Percentiles rank a stretch among this genome's conserved stretches.
Conservation (phyloP, 2,113 vertebrate species). For the Apistogramma diplotaenia region DNA sequence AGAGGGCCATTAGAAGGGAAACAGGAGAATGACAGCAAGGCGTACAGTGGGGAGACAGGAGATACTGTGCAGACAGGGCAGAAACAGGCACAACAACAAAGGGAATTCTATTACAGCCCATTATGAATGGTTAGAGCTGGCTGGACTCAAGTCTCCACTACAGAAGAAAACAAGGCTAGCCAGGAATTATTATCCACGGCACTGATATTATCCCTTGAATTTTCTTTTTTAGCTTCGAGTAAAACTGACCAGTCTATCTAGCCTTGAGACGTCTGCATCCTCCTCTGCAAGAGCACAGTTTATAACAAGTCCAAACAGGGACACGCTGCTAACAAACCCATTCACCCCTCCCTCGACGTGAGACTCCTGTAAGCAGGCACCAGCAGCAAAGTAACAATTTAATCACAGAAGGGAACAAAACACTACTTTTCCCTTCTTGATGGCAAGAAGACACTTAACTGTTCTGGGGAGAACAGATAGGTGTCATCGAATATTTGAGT, state of each 20-base stretch:
- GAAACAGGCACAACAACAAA: slow-evolving; percentile 7
- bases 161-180: slow-evolving; percentile 15
- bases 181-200: slow-evolving; percentile 12
- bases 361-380: slow-evolving; percentile 30
- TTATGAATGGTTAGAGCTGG: slow-evolving; percentile 15
- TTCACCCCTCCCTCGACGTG: neutral
- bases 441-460: neutral
- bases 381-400: slow-evolving; percentile 40
- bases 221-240: neutral
- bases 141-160: slow-evolving; percentile 2
- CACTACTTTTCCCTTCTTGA: neutral
- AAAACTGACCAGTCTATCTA: neutral
- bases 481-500: neutral
- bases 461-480: too few relatives aligned
- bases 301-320: slow-evolving; percentile 4
- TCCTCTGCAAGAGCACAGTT: neutral
- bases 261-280: neutral
- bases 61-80: slow-evolving; percentile 13
- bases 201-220: neutral
- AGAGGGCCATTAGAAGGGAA: slow-evolving; percentile 38
- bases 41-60: neutral
- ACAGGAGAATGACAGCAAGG: slow-evolving; percentile 24
- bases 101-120: slow-evolving; percentile 39
- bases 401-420: slow-evolving; percentile 4
- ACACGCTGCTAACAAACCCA: neutral